These are phyloP conservation scores for Adrianichthys oophorus DNA, from an alignment of 2,797 vertebrate species.

Conservation along the genomic window DNA sequence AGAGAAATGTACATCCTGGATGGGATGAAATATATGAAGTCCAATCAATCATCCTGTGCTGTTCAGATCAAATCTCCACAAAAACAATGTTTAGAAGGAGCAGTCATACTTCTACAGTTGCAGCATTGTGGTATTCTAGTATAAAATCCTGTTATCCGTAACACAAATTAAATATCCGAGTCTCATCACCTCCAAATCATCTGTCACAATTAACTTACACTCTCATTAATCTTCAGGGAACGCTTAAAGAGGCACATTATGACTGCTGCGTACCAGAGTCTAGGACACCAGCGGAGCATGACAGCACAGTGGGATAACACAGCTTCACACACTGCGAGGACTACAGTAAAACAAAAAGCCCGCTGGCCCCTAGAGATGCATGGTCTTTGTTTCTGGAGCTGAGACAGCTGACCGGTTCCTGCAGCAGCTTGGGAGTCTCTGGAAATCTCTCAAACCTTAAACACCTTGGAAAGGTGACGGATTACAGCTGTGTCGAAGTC, in stretches of 20 bases:
- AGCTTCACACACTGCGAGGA: constrained; percentile 25
- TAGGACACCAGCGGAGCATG: constrained; percentile 45
- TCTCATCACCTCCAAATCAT: constrained; percentile 33
- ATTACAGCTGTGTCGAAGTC: constrained; percentile 45
- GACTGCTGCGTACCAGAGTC: constrained; percentile 28
- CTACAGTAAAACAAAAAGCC: constrained; percentile 53
- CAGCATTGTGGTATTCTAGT: neutral
- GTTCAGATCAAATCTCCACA: constrained; percentile 35
- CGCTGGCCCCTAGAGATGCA: constrained; percentile 41
- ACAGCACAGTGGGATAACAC: constrained; percentile 39
- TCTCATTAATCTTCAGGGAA: constrained; percentile 48
- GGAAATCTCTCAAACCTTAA: constrained; percentile 43
- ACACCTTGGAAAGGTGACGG: constrained; percentile 54
- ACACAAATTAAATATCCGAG: constrained; percentile 24
- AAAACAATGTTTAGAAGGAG: constrained; percentile 44
- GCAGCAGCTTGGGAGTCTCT: constrained; percentile 44
- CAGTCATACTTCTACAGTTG: constrained; percentile 9
- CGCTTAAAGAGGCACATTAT: constrained; percentile 28
- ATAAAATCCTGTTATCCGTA: constrained; percentile 24
- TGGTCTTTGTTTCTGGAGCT: constrained; percentile 34
- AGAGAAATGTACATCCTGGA: constrained; percentile 45
- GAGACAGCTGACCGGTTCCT: constrained; percentile 51
- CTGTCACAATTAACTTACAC: constrained; percentile 22
- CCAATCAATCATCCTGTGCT: constrained; percentile 48
- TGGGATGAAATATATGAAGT: constrained; percentile 57